Base-by-base conservation (phyloP, 2,113 vertebrate species). In the Scatophagus argus region DNA sequence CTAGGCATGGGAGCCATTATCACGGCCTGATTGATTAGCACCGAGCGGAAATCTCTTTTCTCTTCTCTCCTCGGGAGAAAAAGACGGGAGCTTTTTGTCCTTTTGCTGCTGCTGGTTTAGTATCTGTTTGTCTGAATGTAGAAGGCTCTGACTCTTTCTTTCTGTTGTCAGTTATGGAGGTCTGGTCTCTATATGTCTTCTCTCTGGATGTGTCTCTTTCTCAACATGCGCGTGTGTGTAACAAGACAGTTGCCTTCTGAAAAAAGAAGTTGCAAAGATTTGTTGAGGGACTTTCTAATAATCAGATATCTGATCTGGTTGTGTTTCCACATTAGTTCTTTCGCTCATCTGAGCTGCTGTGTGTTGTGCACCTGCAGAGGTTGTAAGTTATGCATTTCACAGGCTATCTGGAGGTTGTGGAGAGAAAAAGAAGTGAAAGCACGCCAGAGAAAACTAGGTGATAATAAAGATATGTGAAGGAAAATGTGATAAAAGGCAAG, bases 11-110 rank as follows among this genome's bases (percentile, higher is more conserved):
- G 92, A 93, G 89, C 94, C 92, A 95, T 95, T 95, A 95, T 95
- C 92, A 91, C 82, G 78, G 89, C 77, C 94, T 95, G 94, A 95
- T 95, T 95, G 94, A 95, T 95, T 95, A 94, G 93, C 93, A 91
- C 65, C 89, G 83, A 94, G 93, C 92, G 94, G 94, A 95, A 94
- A 95, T 94, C 93, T 90, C 93, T 91, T 93, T 91, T 93, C 87
- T 90, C 87, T 89, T 87, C 80, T 60, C 81, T 89, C 79, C 62
- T 84, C 39, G 55, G 81, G 67, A 82, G 82, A 78, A 84, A 87
- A 71, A 88, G 73, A 90, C 69, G 38, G 52, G 80, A 82, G 78
- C 82, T 88, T 92, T 93, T 91, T 90, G 85, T 91, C 73, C 68
- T 87, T 88, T 89, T 87, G 81, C 87, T 83, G 81, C 75, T 79